These are phyloP conservation scores for Garra rufa DNA, from an alignment of 2,113 vertebrate genomes.

Conservation along the genomic window DNA sequence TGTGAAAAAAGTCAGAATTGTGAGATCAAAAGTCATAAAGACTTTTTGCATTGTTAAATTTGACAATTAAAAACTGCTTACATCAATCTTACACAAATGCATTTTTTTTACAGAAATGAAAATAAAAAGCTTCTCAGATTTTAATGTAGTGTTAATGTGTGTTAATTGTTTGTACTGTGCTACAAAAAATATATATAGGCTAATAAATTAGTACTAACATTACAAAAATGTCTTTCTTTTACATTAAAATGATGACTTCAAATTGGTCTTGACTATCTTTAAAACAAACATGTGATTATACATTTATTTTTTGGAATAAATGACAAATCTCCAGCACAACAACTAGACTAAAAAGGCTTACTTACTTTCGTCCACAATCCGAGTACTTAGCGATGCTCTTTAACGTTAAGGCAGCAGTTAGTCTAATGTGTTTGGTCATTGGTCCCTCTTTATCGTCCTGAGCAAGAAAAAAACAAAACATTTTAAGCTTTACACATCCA, in stretches of 20 bases:
- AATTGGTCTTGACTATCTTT: background rate
- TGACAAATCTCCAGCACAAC: background rate
- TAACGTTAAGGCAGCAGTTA: conserved; percentile 99
- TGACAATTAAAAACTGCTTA: too few relatives aligned
- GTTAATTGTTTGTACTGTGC: background rate
- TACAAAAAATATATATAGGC: background rate
- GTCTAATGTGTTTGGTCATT: conserved; percentile 99
- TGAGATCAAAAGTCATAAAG: too few relatives aligned
- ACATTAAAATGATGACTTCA: too few relatives aligned
- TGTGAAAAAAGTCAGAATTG: too few relatives aligned
- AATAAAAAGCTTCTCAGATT: too few relatives aligned
- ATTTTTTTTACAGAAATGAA: too few relatives aligned
- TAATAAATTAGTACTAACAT: background rate
- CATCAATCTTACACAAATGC: too few relatives aligned
- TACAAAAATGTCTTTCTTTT: too few relatives aligned
- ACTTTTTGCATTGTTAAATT: too few relatives aligned
- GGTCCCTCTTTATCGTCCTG: conserved; percentile 99
- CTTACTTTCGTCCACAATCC: conserved; percentile 97
- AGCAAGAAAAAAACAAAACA: conserved; percentile 12
- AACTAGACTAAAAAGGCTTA: conserved; percentile 33
- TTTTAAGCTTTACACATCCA: background rate
- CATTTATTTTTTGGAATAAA: background rate
- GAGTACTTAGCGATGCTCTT: conserved; percentile 99
- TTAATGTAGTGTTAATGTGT: too few relatives aligned
- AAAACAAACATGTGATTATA: too few relatives aligned